Base-by-base conservation (phyloP, 2,797 vertebrate genomes). In the Spinus olivaceus region DNA sequence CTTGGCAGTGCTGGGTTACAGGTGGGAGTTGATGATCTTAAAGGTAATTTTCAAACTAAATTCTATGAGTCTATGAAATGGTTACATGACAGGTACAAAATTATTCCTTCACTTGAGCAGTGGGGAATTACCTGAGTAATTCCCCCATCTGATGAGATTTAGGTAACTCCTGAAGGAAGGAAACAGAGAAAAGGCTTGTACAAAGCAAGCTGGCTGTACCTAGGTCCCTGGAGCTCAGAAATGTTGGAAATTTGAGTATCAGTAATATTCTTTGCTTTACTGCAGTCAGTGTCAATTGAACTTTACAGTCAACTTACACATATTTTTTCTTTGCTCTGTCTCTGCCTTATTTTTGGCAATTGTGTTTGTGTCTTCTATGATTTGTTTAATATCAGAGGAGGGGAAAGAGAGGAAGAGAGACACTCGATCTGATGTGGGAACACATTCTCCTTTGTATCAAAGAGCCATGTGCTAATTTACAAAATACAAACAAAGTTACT, bases 401-500 rank as follows among this genome's bases (percentile, higher is more conserved):
- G 50, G 15, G 56, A 18, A 67, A 78, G 65, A 85, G 42, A 88
- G 64, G 49, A 51, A 92, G 4, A 50, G 24, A 85, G 49, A 82
- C 14, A 56, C 49, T 85, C 0, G 1, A 49, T 89, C 69, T 92
- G 87, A 94, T 69, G 82, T 83, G 83, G 93, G 72, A 96, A 96
- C 61, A 73, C 67, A 78, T 94, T 81, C 74, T 83, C 67, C 76
- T 92, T 86, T 91, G 72, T 96, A 97, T 96, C 96, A 97, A 96
- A 97, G 96, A 94, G 69, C 95, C 94, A 97, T 97, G 94, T 97
- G 92, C 92, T 97, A 96, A 97, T 97, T 97, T 89, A 94, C 94
- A 96, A 96, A 97, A 96, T 59, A 94, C 90, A 97, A 96, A 97
- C 92, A 97, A 96, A 96, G 91, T 96, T 92, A 83, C 85, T 95